Conservation (phyloP, 2,888 invertebrate species). For the Dicranocentrus wangi region DNA sequence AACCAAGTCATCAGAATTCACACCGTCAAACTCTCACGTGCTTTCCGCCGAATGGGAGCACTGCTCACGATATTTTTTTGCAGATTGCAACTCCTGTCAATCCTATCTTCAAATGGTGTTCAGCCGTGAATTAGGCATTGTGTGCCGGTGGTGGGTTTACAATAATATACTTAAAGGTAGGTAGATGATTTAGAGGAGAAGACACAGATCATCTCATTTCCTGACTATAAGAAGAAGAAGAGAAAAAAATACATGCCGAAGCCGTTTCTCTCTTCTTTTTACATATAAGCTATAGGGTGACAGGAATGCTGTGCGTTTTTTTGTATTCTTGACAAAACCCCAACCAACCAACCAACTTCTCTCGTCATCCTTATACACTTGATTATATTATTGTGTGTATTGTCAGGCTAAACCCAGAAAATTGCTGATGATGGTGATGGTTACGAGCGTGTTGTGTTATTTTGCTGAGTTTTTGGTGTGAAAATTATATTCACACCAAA, state of each 20-base stretch:
- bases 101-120: background rate
- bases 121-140: background rate
- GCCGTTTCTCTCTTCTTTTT: constrained; percentile 3
- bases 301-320: too few species aligned
- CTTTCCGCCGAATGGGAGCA: constrained; percentile 48
- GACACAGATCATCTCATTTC: constrained; percentile 18
- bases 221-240: constrained; percentile 10
- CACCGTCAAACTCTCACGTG: constrained; percentile 59
- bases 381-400: background rate
- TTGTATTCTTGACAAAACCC: too few species aligned
- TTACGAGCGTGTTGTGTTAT: background rate
- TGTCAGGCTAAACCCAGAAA: constrained; percentile 3
- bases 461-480: too few species aligned
- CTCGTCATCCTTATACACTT: background rate
- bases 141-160: constrained; percentile 1
- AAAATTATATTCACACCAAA: constrained; percentile 9
- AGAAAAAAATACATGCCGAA: too few species aligned
- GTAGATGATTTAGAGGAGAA: too few species aligned
- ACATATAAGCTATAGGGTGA: too few species aligned
- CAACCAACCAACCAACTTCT: background rate
- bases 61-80: too few species aligned
- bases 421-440: constrained; percentile 3
- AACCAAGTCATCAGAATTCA: constrained; percentile 63
- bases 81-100: constrained; percentile 33
- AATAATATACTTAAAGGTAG: too few species aligned